phyloP scores from a whole-genome alignment of 1,140 invertebrate species.

The Whitmania pigra region DNA sequence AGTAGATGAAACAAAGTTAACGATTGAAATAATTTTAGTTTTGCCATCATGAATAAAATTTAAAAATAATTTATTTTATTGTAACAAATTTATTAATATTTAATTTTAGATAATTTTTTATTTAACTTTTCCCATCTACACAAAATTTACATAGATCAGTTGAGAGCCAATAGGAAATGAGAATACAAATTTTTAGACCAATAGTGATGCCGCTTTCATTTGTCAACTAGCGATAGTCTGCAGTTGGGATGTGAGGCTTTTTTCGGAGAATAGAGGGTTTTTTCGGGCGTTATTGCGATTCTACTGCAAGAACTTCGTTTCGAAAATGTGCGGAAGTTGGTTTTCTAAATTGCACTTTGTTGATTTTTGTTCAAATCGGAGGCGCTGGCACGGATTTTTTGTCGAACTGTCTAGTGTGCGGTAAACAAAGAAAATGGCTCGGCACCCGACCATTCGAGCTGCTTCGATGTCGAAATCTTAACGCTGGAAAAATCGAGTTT shows the following conservation, averaged over 20 bases:
- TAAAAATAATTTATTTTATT: no score
- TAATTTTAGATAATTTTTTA: no score
- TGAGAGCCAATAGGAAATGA: slow-evolving; percentile 6
- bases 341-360: background rate
- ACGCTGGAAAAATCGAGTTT: background rate
- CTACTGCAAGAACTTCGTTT: background rate
- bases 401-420: background rate
- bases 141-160: slow-evolving; percentile 10
- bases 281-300: background rate
- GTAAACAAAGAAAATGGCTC: slow-evolving; percentile 9
- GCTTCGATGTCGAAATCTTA: slow-evolving; percentile 2
- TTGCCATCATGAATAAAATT: no score
- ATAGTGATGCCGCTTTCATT: background rate
- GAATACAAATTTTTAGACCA: background rate
- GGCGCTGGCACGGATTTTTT: background rate
- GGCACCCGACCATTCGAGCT: background rate
- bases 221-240: slow-evolving; percentile 9
- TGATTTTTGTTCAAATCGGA: background rate
- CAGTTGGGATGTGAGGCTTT: background rate
- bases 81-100: no score
- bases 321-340: background rate
- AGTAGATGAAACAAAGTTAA: no score
- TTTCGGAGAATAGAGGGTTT: background rate
- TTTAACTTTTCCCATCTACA: no score
- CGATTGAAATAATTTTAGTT: no score